phyloP scores from a whole-genome alignment of 2,113 vertebrate genomes.

The Chroicocephalus ridibundus region DNA sequence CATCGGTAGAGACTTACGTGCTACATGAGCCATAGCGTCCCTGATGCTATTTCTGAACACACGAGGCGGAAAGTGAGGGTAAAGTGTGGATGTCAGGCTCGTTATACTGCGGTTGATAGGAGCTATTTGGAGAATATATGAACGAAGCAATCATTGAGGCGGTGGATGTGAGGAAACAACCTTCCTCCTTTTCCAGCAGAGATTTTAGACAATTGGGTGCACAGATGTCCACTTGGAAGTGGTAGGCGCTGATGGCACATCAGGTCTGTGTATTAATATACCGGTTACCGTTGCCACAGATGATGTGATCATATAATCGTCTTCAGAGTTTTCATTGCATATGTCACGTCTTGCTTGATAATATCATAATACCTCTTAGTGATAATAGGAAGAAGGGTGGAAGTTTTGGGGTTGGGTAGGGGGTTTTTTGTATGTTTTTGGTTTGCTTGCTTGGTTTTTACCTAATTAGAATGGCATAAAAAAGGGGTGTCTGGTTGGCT shows the following conservation, averaged over 20 bases:
- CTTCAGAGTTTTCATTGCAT: not conserved
- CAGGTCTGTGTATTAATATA: not conserved
- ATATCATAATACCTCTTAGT: not conserved
- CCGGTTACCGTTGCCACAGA: not conserved
- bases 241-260: not conserved
- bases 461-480: not conserved
- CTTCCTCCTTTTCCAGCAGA: not conserved
- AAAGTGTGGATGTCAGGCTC: not conserved
- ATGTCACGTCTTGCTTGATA: not conserved
- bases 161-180: not conserved
- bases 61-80: not conserved
- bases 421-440: not conserved
- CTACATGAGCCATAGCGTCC: not conserved
- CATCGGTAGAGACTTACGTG: not conserved
- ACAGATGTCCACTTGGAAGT: not conserved
- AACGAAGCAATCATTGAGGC: not conserved
- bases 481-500: not conserved
- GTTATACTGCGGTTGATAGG: rapidly evolving
- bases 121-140: not conserved
- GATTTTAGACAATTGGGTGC: not conserved
- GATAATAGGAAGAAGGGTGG: not conserved
- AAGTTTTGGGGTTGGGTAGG: not conserved
- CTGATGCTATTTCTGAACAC: not conserved
- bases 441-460: not conserved
- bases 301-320: too few relatives aligned